A percentile compares a stretch with the other conserved stretches of the same genome.
Conservation (phyloP, 2,113 vertebrate genomes). For the Osmerus eperlanus region DNA sequence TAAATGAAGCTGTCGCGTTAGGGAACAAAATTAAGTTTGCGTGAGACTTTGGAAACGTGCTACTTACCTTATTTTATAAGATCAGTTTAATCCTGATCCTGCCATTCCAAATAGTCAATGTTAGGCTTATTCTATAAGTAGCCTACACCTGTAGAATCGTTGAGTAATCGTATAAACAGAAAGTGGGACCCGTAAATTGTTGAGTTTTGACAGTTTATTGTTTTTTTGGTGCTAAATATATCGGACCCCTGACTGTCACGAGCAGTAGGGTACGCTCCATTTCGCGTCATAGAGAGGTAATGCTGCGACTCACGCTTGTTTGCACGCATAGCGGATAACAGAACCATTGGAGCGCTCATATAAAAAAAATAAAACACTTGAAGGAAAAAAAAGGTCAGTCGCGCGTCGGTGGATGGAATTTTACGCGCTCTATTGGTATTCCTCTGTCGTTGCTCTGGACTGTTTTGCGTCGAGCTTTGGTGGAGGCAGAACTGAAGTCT, state of each 20-base stretch:
- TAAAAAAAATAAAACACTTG: constrained; percentile 60
- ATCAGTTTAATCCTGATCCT: too few relatives aligned
- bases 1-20: too few relatives aligned
- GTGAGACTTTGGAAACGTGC: too few relatives aligned
- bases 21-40: too few relatives aligned
- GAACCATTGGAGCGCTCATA: constrained; percentile 61
- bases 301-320: constrained; percentile 73
- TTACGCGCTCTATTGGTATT: constrained; percentile 67
- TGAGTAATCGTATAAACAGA: too few relatives aligned
- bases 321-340: constrained; percentile 69
- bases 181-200: too few relatives aligned
- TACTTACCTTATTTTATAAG: too few relatives aligned
- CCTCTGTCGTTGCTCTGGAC: constrained; percentile 67
- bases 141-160: too few relatives aligned
- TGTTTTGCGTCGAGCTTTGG: constrained; percentile 62
- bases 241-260: constrained; percentile 36
- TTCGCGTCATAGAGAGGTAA: constrained; percentile 72
- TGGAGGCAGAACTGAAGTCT: constrained; percentile 47
- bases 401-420: constrained; percentile 67
- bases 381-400: constrained; percentile 69
- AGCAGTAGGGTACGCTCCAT: constrained; percentile 59
- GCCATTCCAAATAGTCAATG: too few relatives aligned
- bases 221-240: too few relatives aligned
- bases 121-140: too few relatives aligned
- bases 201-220: too few relatives aligned